Base-by-base conservation (phyloP, 2,888 invertebrate genomes). In the Tipula helvola region DNA sequence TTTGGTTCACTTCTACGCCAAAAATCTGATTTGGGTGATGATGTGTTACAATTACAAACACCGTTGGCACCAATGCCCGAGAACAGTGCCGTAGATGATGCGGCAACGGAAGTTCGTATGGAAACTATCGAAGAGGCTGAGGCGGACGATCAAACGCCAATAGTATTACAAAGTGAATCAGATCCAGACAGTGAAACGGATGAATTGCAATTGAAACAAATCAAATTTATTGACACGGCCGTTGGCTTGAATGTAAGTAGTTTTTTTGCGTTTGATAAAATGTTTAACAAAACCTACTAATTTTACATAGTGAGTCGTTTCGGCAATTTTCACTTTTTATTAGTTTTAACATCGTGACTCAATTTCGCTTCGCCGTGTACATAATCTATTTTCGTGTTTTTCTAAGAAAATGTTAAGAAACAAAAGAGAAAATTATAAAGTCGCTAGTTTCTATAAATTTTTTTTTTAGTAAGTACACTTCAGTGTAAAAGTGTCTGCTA, bases 221-320 rank as follows among this genome's bases (percentile, higher is more conserved):
- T 90, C 86, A 88, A 94, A 87, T 92, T 95, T 87, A 93, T 95
- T 88, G 93, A 93, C 16, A 93, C 93, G 88, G 94, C 95, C 16
- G 92, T 95, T 87, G 95, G 95, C 83, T 95, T 95, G 93, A 96
- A 96, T 91, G 96, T 96, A 92, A 95, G 96, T 95, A 90, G 3
- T 42, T 42, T 18, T 44, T 16, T 36, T 39, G 8, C n/a, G 7
- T 39, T 7, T 83, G 2, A 8, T 83, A n/a, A 5, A 87, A 13
- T 71, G 86, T 85, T 83, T 87, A 16, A 87, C 86, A 36, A 87
- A 83, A 42, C n/a, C 44, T 86, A 39, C 39, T 83, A 13, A 83
- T 10, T 12, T 10, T 71, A 16, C 4, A n/a, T n/a, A 0, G 1
- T 16, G n/a, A 52, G 16, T 52, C n/a, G 52, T 52, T 52, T 52